These are phyloP conservation scores for Salpingus planirostris DNA, from an alignment of 2,888 invertebrate genomes.

Conservation along the genomic window DNA sequence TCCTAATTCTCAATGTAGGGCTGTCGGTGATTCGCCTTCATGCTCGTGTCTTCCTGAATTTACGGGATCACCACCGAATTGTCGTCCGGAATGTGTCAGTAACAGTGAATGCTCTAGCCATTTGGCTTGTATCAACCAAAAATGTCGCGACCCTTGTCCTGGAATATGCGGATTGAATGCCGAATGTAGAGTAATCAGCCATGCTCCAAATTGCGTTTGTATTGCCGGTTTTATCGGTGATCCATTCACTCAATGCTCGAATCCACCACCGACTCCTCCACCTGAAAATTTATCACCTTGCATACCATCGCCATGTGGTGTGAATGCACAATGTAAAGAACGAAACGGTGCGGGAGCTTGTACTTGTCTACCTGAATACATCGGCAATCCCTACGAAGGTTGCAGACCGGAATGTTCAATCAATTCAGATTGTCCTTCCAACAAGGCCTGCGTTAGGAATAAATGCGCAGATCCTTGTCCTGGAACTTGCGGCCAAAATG, in stretches of 20 bases:
- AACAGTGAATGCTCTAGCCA: slow-evolving; percentile 70
- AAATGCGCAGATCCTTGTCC: slow-evolving; percentile 62
- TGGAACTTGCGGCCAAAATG: slow-evolving; percentile 60
- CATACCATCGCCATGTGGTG: slow-evolving; percentile 58
- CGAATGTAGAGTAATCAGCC: slow-evolving; percentile 63
- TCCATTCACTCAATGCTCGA: slow-evolving; percentile 46
- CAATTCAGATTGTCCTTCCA: slow-evolving; percentile 57
- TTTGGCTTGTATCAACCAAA: slow-evolving; percentile 63
- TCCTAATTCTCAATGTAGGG: slow-evolving; percentile 57
- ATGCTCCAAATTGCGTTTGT: slow-evolving; percentile 66
- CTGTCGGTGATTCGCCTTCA: slow-evolving; percentile 48
- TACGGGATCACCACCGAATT: slow-evolving; percentile 55
- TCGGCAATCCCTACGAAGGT: slow-evolving; percentile 63
- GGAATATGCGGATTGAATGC: slow-evolving; percentile 69
- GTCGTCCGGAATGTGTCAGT: slow-evolving; percentile 70
- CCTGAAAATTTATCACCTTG: slow-evolving; percentile 45
- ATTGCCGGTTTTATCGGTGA: slow-evolving; percentile 58
- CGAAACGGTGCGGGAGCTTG: slow-evolving; percentile 56
- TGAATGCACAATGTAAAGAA: slow-evolving; percentile 53
- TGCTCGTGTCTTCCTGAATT: slow-evolving; percentile 62
- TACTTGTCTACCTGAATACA: slow-evolving; percentile 53
- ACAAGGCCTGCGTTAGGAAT: slow-evolving; percentile 53
- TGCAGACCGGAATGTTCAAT: slow-evolving; percentile 62
- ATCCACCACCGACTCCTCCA: slow-evolving; percentile 42
- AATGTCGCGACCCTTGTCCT: slow-evolving; percentile 72